A percentile compares a stretch with the other conserved stretches of the same genome.
Conservation (phyloP, 2,113 vertebrate species). For the Neoarius graeffei region DNA sequence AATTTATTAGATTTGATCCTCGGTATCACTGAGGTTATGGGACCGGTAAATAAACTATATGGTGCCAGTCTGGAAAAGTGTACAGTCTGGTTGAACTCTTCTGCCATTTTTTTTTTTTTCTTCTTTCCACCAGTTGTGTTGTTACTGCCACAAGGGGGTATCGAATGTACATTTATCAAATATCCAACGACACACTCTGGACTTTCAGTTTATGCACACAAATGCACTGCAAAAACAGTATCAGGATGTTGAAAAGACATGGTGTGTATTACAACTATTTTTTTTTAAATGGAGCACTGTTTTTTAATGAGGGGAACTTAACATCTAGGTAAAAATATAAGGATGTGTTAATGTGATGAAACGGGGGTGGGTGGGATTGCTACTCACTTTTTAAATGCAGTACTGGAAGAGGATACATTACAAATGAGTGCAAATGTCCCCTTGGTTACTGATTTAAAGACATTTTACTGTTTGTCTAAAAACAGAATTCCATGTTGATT, state of each 20-base stretch:
- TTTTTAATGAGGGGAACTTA: neutral
- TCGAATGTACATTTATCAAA: neutral
- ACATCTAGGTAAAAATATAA: neutral
- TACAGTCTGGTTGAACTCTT: constrained; percentile 27
- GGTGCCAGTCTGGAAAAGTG: constrained; percentile 51
- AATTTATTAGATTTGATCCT: constrained; percentile 62
- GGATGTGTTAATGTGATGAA: neutral
- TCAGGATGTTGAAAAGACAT: neutral
- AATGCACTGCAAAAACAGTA: neutral
- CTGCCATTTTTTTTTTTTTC: neutral
- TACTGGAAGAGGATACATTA: neutral
- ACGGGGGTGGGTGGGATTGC: neutral
- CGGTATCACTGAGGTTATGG: constrained; percentile 50
- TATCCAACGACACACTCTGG: neutral
- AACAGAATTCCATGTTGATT: too few relatives aligned
- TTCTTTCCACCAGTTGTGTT: neutral
- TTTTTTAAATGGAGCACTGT: neutral
- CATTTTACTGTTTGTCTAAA: too few relatives aligned
- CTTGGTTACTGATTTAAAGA: neutral
- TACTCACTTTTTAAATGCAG: neutral
- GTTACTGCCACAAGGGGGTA: constrained; percentile 41
- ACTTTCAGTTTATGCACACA: neutral
- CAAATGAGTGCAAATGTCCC: neutral
- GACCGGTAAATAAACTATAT: constrained; percentile 60
- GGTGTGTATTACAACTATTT: neutral